Evolutionary conservation across 2,888 invertebrate genomes (phyloP), one percentile per base, ranked within the genome.

Genomic region (Cataglyphis albicans): DNA sequence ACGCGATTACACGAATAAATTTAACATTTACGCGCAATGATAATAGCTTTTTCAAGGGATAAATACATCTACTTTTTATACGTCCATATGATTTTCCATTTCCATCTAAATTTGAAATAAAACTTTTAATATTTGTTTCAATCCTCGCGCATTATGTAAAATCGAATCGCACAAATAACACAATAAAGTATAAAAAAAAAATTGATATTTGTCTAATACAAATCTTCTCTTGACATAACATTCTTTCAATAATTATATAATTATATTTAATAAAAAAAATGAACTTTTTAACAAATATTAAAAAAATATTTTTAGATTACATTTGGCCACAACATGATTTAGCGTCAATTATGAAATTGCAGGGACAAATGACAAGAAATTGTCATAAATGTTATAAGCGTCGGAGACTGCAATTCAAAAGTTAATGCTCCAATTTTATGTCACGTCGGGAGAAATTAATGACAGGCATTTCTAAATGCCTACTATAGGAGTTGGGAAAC

Each of bases 101-200:
- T 21, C 15, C 10, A 65, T 15, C 61, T 68, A 68, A 48, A 67
- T 67, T 32, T 12, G 10, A 59, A 67, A 63, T 74, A 5, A 65
- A 65, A 55, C 4, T 52, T 15, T 55, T 52, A 38, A 25, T 64
- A 35, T 15, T 48, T 64, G 21, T 7, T 21, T 35, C 15, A 21
- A 63, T 1, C 15, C 41, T 41, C 18, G 21, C 21, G 32, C 0
- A 15, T 70, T 1, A 10, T 63, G 1, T 72, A 5, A 70, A 70
- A 44, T 21, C 29, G 44, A n/a, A 21, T 61, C 7, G 32, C 29
- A 29, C 29, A 29, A 29, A 29, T 29, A 61, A n/a, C 29, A n/a
- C 1, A 44, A 32, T 32, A n/a, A 32, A 32, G 21, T 41, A 18
- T 9, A 44, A 29, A 2, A 35, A 2, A 35, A 21, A 55, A 21